Evolutionary conservation across 2,113 vertebrate genomes (phyloP), one percentile per base, ranked within the genome.

Genomic region (Seriola quinqueradiata): DNA sequence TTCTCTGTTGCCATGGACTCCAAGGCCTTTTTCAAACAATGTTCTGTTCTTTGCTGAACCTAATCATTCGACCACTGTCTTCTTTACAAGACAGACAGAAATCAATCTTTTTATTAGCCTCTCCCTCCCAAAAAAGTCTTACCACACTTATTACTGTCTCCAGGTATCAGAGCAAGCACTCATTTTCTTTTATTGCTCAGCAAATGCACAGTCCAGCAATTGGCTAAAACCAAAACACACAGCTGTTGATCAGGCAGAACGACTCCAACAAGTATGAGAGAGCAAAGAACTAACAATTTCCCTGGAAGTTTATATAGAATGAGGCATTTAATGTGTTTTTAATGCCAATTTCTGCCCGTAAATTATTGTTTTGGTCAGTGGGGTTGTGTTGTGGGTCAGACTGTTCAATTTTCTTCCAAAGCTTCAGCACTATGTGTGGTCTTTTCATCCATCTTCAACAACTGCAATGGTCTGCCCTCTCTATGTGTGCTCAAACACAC

Each of bases 1-100:
- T 86, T 89, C 72, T 77, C 86, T 82, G 94, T 94, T 95, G 92
- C 93, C 92, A 94, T 87, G 89, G 92, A 92, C 87, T 86, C 89
- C 81, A 61, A 64, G 82, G 66, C 89, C 84, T 64, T 92, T 90
- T 85, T 79, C 32, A 79, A 94, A 95, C 92, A 94, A 95, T 93
- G 94, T 92, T 75, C 86, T 90, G 88, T 91, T 95, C 90, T 92
- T 82, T 82, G 57, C 84, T 65, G 90, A 94, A 94, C 84, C 77
- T 69, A 93, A 93, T 92, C 90, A 77, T 66, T 85, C 78, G 74
- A 79, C 63, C 71, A 76, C 77, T 48, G 79, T 89, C 90, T 88
- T 88, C 50, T 76, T 70, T 64, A 65, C 61, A 82, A 89, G 70
- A 90, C 82, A 82, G 66, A 82, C 55, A 81, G 70, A 87, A 85